A percentile compares a stretch with the other conserved stretches of the same genome.
phyloP scores from a whole-genome alignment of 2,888 invertebrate genomes.

The Neoascia interrupta region DNA sequence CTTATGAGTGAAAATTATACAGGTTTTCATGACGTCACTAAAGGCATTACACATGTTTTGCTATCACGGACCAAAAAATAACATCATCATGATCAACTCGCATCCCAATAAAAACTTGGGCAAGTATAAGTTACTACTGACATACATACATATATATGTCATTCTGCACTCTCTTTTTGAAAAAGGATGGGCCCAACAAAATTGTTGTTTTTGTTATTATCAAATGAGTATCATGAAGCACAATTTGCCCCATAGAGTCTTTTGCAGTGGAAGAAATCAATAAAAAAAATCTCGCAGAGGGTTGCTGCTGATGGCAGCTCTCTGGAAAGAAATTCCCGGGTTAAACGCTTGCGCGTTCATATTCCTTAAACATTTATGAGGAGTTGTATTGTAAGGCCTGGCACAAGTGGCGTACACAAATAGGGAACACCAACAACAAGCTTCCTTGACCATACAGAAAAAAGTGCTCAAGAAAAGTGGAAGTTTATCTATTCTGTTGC shows the following conservation, averaged over 20 bases:
- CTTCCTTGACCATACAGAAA: slow-evolving; percentile 45
- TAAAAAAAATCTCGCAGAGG: slow-evolving; percentile 50
- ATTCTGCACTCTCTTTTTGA: slow-evolving; percentile 39
- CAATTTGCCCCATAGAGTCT: slow-evolving; percentile 43
- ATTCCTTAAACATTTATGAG: slow-evolving; percentile 61
- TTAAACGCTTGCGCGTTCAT: slow-evolving; percentile 79
- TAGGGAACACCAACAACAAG: slow-evolving; percentile 34
- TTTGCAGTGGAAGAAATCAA: slow-evolving; percentile 67
- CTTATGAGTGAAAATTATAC: slow-evolving; percentile 23
- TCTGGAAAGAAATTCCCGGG: slow-evolving; percentile 77
- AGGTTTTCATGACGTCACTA: slow-evolving; percentile 56
- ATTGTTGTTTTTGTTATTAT: slow-evolving; percentile 56
- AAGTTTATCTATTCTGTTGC: slow-evolving; percentile 20
- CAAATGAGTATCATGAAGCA: slow-evolving; percentile 34
- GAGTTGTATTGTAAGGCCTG: slow-evolving; percentile 44
- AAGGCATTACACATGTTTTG: slow-evolving; percentile 35
- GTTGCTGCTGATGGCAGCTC: slow-evolving; percentile 44
- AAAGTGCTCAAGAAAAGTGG: slow-evolving; percentile 26
- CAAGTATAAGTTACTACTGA: slow-evolving; percentile 23
- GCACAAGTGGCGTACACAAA: slow-evolving; percentile 36
- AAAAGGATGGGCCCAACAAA: slow-evolving; percentile 57
- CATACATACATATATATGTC: slow-evolving; percentile 25
- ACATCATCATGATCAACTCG: slow-evolving; percentile 54
- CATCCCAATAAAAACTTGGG: slow-evolving; percentile 23
- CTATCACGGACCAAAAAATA: slow-evolving; percentile 18